These are phyloP conservation scores for Drosophila takahashii DNA, from an alignment of 1,140 invertebrate genomes.

Conservation along the genomic window DNA sequence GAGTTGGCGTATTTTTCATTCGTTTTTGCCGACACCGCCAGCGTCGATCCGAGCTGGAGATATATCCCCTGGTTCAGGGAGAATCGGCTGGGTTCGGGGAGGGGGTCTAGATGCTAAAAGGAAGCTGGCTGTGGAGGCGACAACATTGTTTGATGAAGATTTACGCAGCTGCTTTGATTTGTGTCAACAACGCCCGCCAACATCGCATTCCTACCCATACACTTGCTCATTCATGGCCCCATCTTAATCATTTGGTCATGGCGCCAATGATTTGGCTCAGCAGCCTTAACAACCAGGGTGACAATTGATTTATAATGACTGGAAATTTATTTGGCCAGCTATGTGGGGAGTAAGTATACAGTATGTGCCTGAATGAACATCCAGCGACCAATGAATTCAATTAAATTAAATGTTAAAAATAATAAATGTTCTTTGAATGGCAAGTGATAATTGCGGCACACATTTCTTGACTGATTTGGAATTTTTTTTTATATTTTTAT, in stretches of 20 bases:
- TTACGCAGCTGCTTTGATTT: conserved; percentile 79
- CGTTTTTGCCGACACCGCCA: conserved; percentile 52
- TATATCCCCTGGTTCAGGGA: conserved; percentile 14
- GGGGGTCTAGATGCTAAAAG: conserved; percentile 10
- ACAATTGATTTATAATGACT: conserved; percentile 65
- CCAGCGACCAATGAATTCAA: conserved; percentile 22
- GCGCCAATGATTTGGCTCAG: conserved; percentile 64
- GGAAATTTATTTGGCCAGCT: conserved; percentile 31
- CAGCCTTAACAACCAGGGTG: conserved; percentile 14
- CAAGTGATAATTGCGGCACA: conserved; percentile 15
- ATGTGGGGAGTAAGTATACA: background rate
- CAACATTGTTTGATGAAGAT: conserved; percentile 71
- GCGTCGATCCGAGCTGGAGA: conserved; percentile 30
- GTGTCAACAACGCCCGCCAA: conserved; percentile 66
- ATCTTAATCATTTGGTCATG: conserved; percentile 53
- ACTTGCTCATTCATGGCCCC: conserved; percentile 48
- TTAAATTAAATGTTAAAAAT: conserved; percentile 15
- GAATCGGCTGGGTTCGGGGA: background rate
- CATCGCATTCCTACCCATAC: conserved; percentile 33
- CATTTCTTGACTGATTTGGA: conserved; percentile 12
- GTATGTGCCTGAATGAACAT: background rate
- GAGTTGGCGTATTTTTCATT: conserved; percentile 81
- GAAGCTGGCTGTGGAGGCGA: conserved; percentile 21
- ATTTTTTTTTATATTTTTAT: too few relatives aligned
- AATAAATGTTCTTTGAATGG: conserved; percentile 37